Conservation (phyloP, 2,113 vertebrate species). For the Leptobrachium leishanense region DNA sequence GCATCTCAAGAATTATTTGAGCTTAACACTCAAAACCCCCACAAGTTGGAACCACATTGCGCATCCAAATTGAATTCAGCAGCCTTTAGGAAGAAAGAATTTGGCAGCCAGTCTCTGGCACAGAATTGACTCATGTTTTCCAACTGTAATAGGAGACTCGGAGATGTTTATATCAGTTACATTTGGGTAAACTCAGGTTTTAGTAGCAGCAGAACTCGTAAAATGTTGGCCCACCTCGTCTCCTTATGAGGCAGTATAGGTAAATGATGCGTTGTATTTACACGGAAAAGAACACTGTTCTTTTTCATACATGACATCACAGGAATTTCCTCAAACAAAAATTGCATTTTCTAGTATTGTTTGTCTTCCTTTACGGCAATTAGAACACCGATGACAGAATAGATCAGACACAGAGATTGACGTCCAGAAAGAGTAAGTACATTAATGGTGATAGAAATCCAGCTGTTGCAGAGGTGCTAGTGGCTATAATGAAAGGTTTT, state of each 20-base stretch:
- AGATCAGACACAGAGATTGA: too few species aligned
- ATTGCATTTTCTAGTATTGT: constrained; percentile 8
- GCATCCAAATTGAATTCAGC: constrained; percentile 3
- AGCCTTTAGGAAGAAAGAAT: constrained; percentile 7
- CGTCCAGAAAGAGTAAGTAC: too few species aligned
- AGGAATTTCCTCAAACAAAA: constrained; percentile 23
- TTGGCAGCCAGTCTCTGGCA: constrained; percentile 24
- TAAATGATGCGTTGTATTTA: background rate
- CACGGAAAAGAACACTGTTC: constrained; percentile 22
- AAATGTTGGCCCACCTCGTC: background rate
- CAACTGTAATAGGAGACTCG: constrained; percentile 19
- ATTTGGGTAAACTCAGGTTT: constrained; percentile 1
- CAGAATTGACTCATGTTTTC: constrained; percentile 6
- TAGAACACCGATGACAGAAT: too few species aligned
- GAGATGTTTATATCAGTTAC: constrained; percentile 5
- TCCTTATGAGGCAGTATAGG: constrained; percentile 17
- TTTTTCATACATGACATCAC: constrained; percentile 23
- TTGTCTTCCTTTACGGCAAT: too few species aligned
- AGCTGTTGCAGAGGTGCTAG: too few species aligned
- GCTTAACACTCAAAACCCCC: background rate
- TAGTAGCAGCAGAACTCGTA: background rate
- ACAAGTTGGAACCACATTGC: background rate
- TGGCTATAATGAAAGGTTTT: too few species aligned
- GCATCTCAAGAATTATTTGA: background rate
- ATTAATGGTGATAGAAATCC: too few species aligned